Conservation (phyloP, 92 coral and sea anemone species). For the Meandrina meandrites region DNA sequence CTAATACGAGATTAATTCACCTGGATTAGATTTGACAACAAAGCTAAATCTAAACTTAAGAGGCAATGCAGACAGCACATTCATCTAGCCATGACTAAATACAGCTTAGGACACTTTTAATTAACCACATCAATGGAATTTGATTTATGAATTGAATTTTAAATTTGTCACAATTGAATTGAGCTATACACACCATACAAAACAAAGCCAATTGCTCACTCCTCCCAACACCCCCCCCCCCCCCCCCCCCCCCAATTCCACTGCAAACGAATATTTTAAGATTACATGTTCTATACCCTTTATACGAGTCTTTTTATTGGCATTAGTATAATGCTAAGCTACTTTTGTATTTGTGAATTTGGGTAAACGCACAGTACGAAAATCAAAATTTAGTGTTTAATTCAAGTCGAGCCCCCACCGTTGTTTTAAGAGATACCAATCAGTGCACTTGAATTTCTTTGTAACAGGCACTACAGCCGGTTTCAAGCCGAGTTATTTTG, state of each 20-base stretch:
- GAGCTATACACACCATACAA: not conserved
- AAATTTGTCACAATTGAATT: not conserved
- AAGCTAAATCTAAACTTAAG: not conserved
- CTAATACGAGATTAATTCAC: not conserved
- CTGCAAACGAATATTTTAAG: not conserved
- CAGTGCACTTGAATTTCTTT: not conserved
- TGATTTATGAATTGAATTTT: not conserved
- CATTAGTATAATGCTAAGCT: not conserved
- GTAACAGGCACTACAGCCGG: not conserved
- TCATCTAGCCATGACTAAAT: not conserved
- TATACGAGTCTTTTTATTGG: not conserved
- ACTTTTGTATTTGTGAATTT: not conserved
- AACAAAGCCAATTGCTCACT: not conserved
- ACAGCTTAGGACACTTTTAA: not conserved
- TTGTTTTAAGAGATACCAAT: not conserved
- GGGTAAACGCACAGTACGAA: not conserved
- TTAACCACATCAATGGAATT: not conserved
- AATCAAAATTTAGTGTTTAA: not conserved
- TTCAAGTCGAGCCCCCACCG: not conserved
- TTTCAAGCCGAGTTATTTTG: conserved; percentile 14
- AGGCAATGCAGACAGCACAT: not conserved
- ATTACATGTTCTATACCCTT: not conserved
- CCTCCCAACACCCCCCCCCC: not conserved
- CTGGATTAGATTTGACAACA: not conserved
- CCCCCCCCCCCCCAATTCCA: not conserved